Percentiles rank a stretch among this genome's conserved stretches.
Evolutionary conservation across 1,140 invertebrate species (phyloP).

Genomic region (Probaryconus sp.): DNA sequence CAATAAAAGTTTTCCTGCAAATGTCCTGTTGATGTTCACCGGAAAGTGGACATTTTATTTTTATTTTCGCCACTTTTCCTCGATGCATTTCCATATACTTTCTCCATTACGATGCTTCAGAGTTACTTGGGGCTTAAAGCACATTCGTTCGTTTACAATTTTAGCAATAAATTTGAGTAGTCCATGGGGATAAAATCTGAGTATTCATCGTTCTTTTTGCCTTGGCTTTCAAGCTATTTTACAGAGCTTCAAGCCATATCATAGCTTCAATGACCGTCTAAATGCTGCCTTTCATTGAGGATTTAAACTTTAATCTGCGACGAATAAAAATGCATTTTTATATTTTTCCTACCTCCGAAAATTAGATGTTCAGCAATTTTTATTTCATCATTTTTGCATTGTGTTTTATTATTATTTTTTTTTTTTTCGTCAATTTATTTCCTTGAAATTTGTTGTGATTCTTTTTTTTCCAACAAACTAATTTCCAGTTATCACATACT

Average conservation of each 20-base stretch:
- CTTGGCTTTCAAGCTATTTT: slow-evolving; percentile 8
- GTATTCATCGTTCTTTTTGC: slow-evolving; percentile 10
- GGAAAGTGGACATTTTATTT: not conserved
- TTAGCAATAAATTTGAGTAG: slow-evolving; percentile 29
- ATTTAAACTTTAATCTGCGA: no score
- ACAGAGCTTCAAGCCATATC: slow-evolving; percentile 5
- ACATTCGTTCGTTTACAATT: slow-evolving; percentile 22
- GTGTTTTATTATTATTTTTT: no score
- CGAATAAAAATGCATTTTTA: no score
- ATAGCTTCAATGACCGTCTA: not conserved
- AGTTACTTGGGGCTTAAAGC: slow-evolving; percentile 23
- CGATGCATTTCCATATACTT: slow-evolving; percentile 16
- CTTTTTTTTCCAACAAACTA: no score
- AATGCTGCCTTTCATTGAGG: no score
- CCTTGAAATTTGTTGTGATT: no score
- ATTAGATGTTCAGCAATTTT: no score
- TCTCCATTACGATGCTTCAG: slow-evolving; percentile 24
- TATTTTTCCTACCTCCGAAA: no score
- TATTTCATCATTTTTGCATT: no score
- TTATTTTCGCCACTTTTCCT: not conserved
- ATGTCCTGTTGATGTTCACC: slow-evolving; percentile 17
- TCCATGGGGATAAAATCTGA: slow-evolving; percentile 11
- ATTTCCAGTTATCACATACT: no score
- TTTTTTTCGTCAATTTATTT: no score
- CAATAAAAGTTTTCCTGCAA: slow-evolving; percentile 22